A percentile compares a stretch with the other conserved stretches of the same genome.
Evolutionary conservation across 2,113 vertebrate genomes (phyloP).

Genomic region (Limanda limanda): DNA sequence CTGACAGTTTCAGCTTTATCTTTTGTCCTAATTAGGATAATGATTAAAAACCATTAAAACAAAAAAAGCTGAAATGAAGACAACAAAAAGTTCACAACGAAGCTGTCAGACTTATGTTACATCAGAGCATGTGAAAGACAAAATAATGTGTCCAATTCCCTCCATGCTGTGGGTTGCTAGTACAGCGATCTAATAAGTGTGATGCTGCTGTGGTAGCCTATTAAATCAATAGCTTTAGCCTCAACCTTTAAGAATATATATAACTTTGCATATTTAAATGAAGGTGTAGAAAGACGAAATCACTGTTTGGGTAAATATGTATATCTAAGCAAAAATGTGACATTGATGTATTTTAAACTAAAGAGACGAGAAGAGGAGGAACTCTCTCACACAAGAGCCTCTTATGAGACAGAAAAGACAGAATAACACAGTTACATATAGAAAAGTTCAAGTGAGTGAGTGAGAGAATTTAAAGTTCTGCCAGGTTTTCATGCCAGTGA

Average conservation of each 20-base stretch:
- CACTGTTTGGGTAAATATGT: background rate
- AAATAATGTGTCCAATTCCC: background rate
- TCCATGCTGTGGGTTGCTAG: background rate
- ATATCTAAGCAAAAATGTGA: too few species aligned
- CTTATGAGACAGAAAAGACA: background rate
- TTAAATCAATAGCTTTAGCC: too few species aligned
- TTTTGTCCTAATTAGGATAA: constrained; percentile 5
- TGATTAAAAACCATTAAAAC: constrained; percentile 22
- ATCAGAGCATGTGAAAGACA: too few species aligned
- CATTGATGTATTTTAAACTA: too few species aligned
- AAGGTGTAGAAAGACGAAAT: background rate
- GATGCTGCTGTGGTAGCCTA: too few species aligned
- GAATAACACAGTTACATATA: background rate
- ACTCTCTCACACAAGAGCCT: background rate
- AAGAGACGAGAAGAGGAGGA: background rate
- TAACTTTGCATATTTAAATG: background rate
- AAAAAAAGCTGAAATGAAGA: constrained; percentile 15
- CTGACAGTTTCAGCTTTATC: too few species aligned
- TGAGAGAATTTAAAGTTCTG: constrained; percentile 37
- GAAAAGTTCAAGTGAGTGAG: constrained; percentile 23
- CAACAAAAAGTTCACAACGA: background rate
- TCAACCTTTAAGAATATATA: too few species aligned
- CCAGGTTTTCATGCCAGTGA: constrained; percentile 36
- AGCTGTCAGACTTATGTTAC: too few species aligned
- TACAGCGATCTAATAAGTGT: too few species aligned